These are phyloP conservation scores for Avahi laniger DNA, from an alignment of 2,797 vertebrate genomes.

Conservation along the genomic window DNA sequence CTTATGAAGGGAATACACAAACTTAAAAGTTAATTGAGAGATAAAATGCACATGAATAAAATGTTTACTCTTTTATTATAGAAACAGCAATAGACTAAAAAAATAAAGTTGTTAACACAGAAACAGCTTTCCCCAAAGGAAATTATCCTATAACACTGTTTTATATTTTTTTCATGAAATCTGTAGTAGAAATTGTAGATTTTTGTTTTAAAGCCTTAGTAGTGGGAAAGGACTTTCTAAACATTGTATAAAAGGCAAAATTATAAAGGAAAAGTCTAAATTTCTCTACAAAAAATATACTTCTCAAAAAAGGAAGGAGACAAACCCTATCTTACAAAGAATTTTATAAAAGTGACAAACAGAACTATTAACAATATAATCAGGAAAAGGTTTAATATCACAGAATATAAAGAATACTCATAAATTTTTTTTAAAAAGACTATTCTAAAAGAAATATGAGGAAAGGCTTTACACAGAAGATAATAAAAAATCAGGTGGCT, in stretches of 20 bases:
- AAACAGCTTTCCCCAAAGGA: neutral
- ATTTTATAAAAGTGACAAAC: slow-evolving; percentile 10
- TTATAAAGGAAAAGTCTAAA: neutral
- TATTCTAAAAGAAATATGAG: neutral
- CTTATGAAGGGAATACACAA: neutral
- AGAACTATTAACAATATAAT: neutral
- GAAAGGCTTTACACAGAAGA: neutral
- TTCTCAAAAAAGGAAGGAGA: neutral
- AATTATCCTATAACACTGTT: neutral
- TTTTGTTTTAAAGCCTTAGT: slow-evolving; percentile 8
- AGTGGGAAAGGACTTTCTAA: neutral
- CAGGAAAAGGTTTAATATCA: neutral
- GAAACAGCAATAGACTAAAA: neutral
- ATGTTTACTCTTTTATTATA: neutral
- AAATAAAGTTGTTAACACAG: neutral
- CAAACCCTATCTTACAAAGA: neutral
- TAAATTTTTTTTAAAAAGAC: neutral
- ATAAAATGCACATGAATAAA: slow-evolving; percentile 18
- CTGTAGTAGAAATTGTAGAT: neutral
- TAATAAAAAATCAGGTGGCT: neutral
- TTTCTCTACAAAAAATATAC: neutral
- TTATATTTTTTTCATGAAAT: neutral
- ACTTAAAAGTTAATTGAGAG: neutral
- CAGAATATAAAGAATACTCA: neutral
- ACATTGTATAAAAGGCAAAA: neutral